Percentiles rank a stretch among this genome's conserved stretches.
These are phyloP conservation scores for Campoplex capitator DNA, from an alignment of 2,888 invertebrate species.

Conservation along the genomic window DNA sequence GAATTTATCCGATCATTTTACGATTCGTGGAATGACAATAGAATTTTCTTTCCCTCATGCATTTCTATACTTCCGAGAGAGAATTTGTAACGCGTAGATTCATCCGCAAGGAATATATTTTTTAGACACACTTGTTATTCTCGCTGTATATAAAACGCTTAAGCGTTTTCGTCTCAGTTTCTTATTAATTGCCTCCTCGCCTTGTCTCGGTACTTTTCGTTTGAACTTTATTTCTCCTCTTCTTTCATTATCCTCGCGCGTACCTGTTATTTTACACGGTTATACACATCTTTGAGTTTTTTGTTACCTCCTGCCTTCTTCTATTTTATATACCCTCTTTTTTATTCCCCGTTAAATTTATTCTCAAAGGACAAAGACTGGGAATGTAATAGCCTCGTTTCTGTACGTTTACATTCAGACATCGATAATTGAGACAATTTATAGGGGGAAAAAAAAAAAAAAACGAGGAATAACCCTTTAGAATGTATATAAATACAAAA, in stretches of 20 bases:
- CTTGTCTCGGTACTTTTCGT: conserved; percentile 44
- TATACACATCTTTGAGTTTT: conserved; percentile 11
- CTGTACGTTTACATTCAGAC: background rate
- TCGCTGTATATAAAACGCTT: background rate
- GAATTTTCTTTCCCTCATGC: conserved; percentile 24
- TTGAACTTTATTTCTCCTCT: conserved; percentile 44
- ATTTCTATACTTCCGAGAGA: conserved; percentile 14
- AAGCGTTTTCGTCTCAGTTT: conserved; percentile 45
- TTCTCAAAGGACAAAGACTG: conserved; percentile 46
- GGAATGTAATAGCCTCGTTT: conserved; percentile 1
- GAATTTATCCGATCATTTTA: conserved; percentile 11
- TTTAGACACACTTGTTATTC: conserved; percentile 47
- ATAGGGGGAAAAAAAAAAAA: background rate
- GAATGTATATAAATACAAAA: background rate
- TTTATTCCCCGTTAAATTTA: background rate
- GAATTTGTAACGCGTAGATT: background rate
- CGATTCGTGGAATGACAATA: conserved; percentile 47
- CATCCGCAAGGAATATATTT: conserved; percentile 1
- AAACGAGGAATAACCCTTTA: background rate
- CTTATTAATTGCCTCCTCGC: conserved; percentile 56
- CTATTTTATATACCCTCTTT: background rate
- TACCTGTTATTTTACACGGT: conserved; percentile 46
- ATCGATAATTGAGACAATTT: conserved; percentile 46
- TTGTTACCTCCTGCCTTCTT: conserved; percentile 5
- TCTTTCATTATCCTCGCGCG: conserved; percentile 2